Evolutionary conservation across 2,797 vertebrate genomes (phyloP).

Genomic region (Pogoniulus pusillus): DNA sequence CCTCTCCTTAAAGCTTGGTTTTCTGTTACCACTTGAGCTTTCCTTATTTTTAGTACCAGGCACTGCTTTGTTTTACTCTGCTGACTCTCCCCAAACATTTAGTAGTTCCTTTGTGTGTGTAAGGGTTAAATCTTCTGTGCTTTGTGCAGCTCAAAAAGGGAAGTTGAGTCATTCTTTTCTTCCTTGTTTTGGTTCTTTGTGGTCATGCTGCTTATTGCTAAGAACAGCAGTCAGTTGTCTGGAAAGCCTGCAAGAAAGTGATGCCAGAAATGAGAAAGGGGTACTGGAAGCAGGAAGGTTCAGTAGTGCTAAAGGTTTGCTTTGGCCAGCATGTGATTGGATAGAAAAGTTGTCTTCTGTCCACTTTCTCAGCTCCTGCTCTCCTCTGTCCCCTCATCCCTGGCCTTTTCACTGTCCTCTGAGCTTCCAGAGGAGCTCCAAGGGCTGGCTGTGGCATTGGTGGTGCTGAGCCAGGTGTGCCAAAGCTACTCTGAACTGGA

Average conservation of each 20-base stretch:
- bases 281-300: not conserved
- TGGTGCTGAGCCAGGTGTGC: not conserved
- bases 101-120: not conserved
- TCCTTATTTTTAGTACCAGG: not conserved
- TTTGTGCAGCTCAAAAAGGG: not conserved
- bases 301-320: not conserved
- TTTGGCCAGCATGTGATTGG: not conserved
- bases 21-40: not conserved
- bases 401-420: not conserved
- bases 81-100: not conserved
- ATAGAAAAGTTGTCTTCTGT: not conserved
- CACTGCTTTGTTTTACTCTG: not conserved
- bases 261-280: not conserved
- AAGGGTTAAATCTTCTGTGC: not conserved
- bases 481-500: accelerated
- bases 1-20: not conserved
- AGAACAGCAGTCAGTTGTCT: not conserved
- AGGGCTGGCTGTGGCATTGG: not conserved
- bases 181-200: not conserved
- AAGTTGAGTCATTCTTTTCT: not conserved
- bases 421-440: not conserved
- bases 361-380: not conserved
- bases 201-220: not conserved
- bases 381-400: not conserved
- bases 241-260: not conserved